phyloP scores from a whole-genome alignment of 1,140 invertebrate genomes.

The Calycopis cecrops region DNA sequence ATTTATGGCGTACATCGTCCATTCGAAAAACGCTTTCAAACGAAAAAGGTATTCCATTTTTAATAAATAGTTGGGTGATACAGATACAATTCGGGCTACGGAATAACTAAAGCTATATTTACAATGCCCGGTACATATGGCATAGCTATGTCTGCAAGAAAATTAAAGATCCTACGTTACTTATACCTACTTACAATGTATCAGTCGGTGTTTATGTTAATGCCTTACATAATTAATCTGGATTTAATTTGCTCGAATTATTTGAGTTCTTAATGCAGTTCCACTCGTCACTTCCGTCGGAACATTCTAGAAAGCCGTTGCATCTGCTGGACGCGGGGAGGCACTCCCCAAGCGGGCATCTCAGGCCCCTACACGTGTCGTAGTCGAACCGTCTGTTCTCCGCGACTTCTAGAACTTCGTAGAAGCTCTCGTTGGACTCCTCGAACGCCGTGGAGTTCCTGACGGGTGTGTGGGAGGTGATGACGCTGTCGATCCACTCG shows the following conservation, averaged over 20 bases:
- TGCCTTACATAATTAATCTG: slow-evolving; percentile 34
- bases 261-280: slow-evolving; percentile 50
- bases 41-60: slow-evolving; percentile 67
- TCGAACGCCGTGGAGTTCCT: slow-evolving; percentile 38
- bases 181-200: slow-evolving; percentile 61
- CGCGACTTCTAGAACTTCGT: slow-evolving; percentile 60
- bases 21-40: slow-evolving; percentile 62
- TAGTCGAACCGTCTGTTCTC: slow-evolving; percentile 55
- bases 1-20: slow-evolving; percentile 64
- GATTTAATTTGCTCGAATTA: slow-evolving; percentile 40
- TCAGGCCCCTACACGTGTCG: slow-evolving; percentile 79
- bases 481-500: slow-evolving; percentile 82
- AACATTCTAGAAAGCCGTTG: slow-evolving; percentile 86
- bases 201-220: slow-evolving; percentile 55
- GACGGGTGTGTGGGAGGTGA: slow-evolving; percentile 44
- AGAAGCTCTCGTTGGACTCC: slow-evolving; percentile 58
- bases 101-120: slow-evolving; percentile 48
- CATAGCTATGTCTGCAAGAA: slow-evolving; percentile 26
- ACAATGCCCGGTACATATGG: slow-evolving; percentile 50
- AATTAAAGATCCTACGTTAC: slow-evolving; percentile 10
- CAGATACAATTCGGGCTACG: slow-evolving; percentile 36
- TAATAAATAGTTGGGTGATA: slow-evolving; percentile 61
- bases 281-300: slow-evolving; percentile 83
- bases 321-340: slow-evolving; percentile 81
- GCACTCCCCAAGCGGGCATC: slow-evolving; percentile 86